Percentiles rank a stretch among this genome's conserved stretches.
These are phyloP conservation scores for Eurypyga helias DNA, from an alignment of 2,113 vertebrate genomes.

Conservation along the genomic window DNA sequence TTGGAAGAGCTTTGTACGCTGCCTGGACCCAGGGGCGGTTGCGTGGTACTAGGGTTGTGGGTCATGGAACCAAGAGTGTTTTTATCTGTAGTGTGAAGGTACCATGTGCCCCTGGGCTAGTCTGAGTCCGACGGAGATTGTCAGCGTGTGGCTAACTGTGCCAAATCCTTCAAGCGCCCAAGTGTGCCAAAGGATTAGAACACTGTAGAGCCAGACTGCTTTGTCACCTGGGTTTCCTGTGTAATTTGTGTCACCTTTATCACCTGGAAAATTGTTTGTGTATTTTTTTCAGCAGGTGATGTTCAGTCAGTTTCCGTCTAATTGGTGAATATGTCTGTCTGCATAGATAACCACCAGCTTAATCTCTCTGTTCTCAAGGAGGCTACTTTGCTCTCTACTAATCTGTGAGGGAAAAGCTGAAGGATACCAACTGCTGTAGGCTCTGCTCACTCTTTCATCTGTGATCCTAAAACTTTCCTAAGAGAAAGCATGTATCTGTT, in stretches of 20 bases:
- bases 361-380: not conserved
- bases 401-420: not conserved
- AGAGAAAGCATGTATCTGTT: not conserved
- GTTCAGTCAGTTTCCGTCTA: not conserved
- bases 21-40: not conserved
- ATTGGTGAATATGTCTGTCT: not conserved
- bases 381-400: not conserved
- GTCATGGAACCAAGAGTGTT: not conserved
- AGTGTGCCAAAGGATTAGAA: not conserved
- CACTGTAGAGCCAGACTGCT: fast-evolving
- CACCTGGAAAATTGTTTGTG: not conserved
- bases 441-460: not conserved
- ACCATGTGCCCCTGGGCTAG: not conserved
- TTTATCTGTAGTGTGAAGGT: not conserved
- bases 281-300: not conserved
- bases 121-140: not conserved
- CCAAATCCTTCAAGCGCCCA: not conserved
- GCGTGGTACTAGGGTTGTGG: not conserved
- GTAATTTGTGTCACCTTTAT: not conserved
- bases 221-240: not conserved
- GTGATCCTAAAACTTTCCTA: not conserved
- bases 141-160: not conserved
- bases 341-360: not conserved
- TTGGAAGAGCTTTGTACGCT: not conserved
- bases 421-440: not conserved